Base-by-base conservation (phyloP, 2,797 vertebrate genomes). In the Borostomias antarcticus region DNA sequence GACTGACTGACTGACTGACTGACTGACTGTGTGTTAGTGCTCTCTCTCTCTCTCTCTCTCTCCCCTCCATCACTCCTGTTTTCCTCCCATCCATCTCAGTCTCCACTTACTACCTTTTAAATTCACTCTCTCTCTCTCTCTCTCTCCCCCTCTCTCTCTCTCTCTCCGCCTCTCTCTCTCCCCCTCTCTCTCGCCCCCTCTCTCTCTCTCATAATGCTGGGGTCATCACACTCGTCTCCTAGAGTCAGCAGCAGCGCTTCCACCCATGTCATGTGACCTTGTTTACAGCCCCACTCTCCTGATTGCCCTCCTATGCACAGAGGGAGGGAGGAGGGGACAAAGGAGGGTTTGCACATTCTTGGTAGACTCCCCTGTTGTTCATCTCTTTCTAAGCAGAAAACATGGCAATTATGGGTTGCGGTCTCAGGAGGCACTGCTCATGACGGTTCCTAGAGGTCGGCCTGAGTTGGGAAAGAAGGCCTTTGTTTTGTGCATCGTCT, bases 221-320 rank as follows among this genome's bases (percentile, higher is more conserved):
- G 75, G 63, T 87, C 79, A 85, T 85, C 83, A 82, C 56, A 74
- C 66, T 48, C 33, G 66, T 26, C 66, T 72, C 50, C 65, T 71
- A 11, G 70, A 83, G 82, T 88, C 88, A 88, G 87, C 86, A 86
- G 64, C 77, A 65, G 33, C 21, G 53, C 43, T 23, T 21, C 60
- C 21, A 10, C 5, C n/a, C 2, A 8, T 68, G 70, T 81, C 89
- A 88, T 75, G n/a, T 87, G 84, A 82, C 78, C 73, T 78, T 82
- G 81, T 87, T 83, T 86, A 85, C 79, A 69, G 74, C 77, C 64
- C 63, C 73, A 82, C 78, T 85, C 70, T 74, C 72, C 73, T 82
- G 79, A 88, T 86, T 86, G 78, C 73, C 79, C 75, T 72, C 66
- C 65, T 17, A 73, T 75, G 63, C 66, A 61, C 63, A 69, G 67